These are phyloP conservation scores for Halictus quadricinctus DNA, from an alignment of 2,888 invertebrate genomes.

Conservation along the genomic window DNA sequence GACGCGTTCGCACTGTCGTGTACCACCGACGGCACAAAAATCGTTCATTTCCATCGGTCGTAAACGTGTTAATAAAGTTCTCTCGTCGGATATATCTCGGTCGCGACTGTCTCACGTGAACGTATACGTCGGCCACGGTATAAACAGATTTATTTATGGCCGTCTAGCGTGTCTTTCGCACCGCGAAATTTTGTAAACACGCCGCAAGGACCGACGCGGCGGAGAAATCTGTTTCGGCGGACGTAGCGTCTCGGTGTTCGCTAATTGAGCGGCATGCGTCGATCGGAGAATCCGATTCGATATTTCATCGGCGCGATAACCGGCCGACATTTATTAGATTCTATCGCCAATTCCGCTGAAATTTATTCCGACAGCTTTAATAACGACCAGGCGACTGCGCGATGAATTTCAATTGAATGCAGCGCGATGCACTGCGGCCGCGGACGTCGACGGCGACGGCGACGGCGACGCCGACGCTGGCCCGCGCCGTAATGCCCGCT, in stretches of 20 bases:
- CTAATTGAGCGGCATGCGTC: conserved; percentile 23
- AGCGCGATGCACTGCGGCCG: conserved; percentile 5
- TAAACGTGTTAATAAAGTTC: neutral
- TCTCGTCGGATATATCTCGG: neutral
- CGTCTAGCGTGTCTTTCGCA: neutral
- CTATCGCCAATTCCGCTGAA: conserved; percentile 39
- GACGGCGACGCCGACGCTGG: neutral
- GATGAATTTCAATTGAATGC: conserved; percentile 49
- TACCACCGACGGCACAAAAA: neutral
- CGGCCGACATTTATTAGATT: conserved; percentile 49
- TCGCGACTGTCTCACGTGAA: neutral
- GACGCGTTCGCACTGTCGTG: neutral
- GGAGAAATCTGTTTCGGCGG: neutral
- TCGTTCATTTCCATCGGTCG: neutral
- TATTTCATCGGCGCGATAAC: conserved; percentile 42
- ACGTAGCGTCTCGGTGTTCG: conserved; percentile 1
- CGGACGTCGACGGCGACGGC: neutral
- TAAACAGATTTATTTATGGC: neutral
- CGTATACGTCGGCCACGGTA: neutral
- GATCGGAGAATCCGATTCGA: conserved; percentile 33
- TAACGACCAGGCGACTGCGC: conserved; percentile 31
- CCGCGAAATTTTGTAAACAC: neutral
- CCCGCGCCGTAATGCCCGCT: neutral
- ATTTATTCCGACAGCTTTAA: conserved; percentile 54
- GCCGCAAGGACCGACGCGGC: neutral